phyloP scores from a whole-genome alignment of 30 jellyfish, hydroid and myxozoan species.

The Turritopsis rubra region DNA sequence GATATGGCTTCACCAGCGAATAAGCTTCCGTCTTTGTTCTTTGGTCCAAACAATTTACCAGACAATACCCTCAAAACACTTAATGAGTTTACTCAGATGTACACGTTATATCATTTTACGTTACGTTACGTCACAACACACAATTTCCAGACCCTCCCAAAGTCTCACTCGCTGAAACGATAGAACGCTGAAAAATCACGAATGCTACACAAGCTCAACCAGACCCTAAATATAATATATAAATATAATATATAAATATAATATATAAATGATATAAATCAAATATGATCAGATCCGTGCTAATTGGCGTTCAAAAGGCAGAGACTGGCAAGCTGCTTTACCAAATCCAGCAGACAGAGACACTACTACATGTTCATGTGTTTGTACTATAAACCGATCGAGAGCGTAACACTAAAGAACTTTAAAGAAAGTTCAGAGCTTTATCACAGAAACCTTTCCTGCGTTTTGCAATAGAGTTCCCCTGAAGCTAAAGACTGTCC shows the following conservation, averaged over 20 bases:
- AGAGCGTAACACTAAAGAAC: slow-evolving; percentile 3
- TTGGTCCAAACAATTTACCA: not conserved
- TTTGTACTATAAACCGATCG: not conserved
- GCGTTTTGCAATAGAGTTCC: slow-evolving; percentile 1
- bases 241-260: too few species aligned
- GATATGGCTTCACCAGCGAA: too few species aligned
- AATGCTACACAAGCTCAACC: not conserved
- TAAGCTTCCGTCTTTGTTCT: too few species aligned
- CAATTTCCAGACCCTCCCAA: not conserved
- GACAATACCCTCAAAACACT: not conserved
- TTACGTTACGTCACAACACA: not conserved
- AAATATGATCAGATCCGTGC: not conserved
- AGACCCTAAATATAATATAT: too few species aligned
- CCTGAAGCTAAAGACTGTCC: not conserved
- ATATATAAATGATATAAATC: too few species aligned
- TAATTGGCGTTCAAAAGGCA: not conserved
- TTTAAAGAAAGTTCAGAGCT: not conserved
- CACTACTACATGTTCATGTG: too few species aligned
- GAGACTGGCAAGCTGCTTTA: not conserved
- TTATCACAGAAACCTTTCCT: not conserved
- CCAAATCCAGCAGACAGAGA: not conserved
- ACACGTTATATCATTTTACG: too few species aligned
- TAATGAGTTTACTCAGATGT: not conserved
- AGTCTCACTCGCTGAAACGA: not conserved
- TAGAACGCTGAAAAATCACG: not conserved